Percentiles rank a stretch among this genome's conserved stretches.
Conservation (phyloP, 2,797 vertebrate genomes). For the Aplochiton taeniatus region DNA sequence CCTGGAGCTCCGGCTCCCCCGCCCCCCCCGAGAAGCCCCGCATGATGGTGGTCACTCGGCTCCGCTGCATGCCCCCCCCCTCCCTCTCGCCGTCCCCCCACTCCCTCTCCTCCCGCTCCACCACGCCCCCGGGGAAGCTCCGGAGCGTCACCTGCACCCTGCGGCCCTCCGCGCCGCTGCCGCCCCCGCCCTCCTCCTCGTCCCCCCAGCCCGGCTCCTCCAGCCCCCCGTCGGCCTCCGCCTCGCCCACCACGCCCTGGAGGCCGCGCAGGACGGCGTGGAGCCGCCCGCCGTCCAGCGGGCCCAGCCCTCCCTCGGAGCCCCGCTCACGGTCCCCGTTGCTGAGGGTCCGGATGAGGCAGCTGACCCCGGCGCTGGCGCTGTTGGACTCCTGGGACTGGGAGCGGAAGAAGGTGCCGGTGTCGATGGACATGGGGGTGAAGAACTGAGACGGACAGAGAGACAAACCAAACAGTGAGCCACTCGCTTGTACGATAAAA, state of each 20-base stretch:
- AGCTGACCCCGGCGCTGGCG: slow-evolving; percentile 84
- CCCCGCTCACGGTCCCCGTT: slow-evolving; percentile 59
- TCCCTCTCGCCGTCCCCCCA: slow-evolving; percentile 58
- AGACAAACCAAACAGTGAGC: slow-evolving; percentile 49
- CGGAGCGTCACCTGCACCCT: slow-evolving; percentile 70
- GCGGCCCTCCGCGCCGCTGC: slow-evolving; percentile 51
- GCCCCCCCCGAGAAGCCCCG: slow-evolving; percentile 53
- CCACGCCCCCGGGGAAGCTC: slow-evolving; percentile 63
- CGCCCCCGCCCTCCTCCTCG: slow-evolving; percentile 52
- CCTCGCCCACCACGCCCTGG: slow-evolving; percentile 61
- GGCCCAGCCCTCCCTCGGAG: slow-evolving; percentile 38
- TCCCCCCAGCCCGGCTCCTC: slow-evolving; percentile 46
- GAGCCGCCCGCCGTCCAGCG: slow-evolving; percentile 62
- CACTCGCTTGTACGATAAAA: too few species aligned
- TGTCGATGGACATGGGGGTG: slow-evolving; percentile 86
- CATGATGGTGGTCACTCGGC: slow-evolving; percentile 70
- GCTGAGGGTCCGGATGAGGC: slow-evolving; percentile 71
- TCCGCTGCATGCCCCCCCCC: slow-evolving; percentile 57
- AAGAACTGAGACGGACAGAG: slow-evolving; percentile 84
- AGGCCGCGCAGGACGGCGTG: slow-evolving; percentile 67
- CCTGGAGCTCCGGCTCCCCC: too few species aligned
- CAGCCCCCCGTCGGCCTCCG: slow-evolving; percentile 57
- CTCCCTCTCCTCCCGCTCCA: slow-evolving; percentile 69
- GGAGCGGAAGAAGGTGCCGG: slow-evolving; percentile 95
- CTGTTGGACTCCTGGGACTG: slow-evolving; percentile 97